These are phyloP conservation scores for Syngnathus rostellatus DNA, from an alignment of 2,797 vertebrate genomes.

Conservation along the genomic window DNA sequence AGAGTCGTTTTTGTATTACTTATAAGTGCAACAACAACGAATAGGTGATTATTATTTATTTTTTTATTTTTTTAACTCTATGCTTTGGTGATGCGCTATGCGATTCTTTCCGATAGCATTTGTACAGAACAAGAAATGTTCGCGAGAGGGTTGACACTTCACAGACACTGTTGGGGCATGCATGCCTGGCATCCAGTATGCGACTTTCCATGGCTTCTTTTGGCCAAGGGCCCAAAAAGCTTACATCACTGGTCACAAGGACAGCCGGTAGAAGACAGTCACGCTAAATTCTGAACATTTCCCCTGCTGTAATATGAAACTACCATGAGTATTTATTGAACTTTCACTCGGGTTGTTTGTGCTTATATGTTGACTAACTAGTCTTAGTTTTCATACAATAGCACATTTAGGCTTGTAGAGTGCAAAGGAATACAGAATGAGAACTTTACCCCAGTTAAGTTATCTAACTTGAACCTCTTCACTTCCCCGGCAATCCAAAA, in stretches of 20 bases:
- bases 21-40: background rate
- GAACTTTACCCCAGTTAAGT: background rate
- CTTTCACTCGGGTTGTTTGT: too few relatives aligned
- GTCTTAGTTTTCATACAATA: background rate
- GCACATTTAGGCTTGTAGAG: background rate
- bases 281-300: constrained; percentile 36
- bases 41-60: background rate
- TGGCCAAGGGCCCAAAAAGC: background rate
- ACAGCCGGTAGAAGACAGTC: constrained; percentile 24
- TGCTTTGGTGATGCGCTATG: too few relatives aligned
- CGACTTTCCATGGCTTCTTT: constrained; percentile 33
- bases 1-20: background rate
- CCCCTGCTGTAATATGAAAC: background rate
- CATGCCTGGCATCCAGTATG: constrained; percentile 8
- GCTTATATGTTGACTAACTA: too few relatives aligned
- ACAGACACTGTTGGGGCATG: constrained; percentile 9
- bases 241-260: constrained; percentile 7
- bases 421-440: background rate
- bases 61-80: too few relatives aligned
- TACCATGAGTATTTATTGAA: too few relatives aligned
- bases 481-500: background rate
- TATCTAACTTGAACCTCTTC: background rate
- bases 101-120: too few relatives aligned
- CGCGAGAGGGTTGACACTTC: background rate
- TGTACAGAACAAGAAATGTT: too few relatives aligned